A percentile compares a stretch with the other conserved stretches of the same genome.
These are phyloP conservation scores for Heliconius congener DNA, from an alignment of 1,140 invertebrate species.

Conservation along the genomic window DNA sequence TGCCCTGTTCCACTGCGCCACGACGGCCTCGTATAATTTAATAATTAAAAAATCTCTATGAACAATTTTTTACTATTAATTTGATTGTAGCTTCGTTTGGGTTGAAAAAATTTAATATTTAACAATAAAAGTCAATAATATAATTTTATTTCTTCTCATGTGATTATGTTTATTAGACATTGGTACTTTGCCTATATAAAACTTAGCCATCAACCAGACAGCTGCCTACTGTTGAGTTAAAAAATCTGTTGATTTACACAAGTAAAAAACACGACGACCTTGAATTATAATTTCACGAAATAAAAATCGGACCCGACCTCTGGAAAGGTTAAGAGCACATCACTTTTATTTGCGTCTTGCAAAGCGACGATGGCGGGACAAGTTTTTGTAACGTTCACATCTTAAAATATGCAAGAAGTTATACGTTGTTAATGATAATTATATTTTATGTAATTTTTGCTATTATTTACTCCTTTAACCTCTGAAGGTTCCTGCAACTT, in stretches of 20 bases:
- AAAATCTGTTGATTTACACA: slow-evolving; percentile 44
- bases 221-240: slow-evolving; percentile 35
- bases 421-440: slow-evolving; percentile 47
- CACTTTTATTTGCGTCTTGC: slow-evolving; percentile 69
- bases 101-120: background rate
- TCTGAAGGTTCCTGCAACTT: slow-evolving; percentile 30
- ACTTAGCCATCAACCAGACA: background rate
- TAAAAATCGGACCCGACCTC: slow-evolving; percentile 63
- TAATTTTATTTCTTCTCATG: slow-evolving; percentile 5
- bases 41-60: background rate
- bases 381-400: slow-evolving; percentile 50
- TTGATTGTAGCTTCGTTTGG: background rate
- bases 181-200: background rate
- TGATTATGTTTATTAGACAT: background rate
- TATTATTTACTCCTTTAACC: slow-evolving; percentile 52
- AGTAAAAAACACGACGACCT: slow-evolving; percentile 57
- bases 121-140: too few species aligned
- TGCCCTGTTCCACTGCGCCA: too few species aligned
- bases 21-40: background rate
- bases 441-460: slow-evolving; percentile 45
- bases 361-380: slow-evolving; percentile 52
- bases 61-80: background rate
- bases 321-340: slow-evolving; percentile 77
- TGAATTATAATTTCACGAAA: slow-evolving; percentile 75
- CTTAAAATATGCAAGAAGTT: slow-evolving; percentile 47